Evolutionary conservation across 2,113 vertebrate genomes (phyloP).

Genomic region (Sprattus sprattus): DNA sequence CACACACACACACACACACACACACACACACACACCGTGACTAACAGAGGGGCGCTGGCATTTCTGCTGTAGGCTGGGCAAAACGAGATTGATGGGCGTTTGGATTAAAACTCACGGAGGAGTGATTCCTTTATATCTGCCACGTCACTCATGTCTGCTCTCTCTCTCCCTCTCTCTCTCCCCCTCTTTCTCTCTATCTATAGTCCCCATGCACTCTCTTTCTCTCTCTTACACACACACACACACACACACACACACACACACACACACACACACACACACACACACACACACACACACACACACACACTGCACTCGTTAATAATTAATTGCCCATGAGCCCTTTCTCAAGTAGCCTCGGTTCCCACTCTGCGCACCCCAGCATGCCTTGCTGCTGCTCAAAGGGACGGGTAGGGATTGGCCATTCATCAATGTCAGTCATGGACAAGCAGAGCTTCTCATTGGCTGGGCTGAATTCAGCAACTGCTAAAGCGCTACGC

Average conservation of each 20-base stretch:
- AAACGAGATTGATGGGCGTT: not conserved
- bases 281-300: not conserved
- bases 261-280: not conserved
- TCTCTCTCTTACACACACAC: not conserved
- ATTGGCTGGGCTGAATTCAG: not conserved
- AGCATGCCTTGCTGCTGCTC: not conserved
- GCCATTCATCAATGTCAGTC: not conserved
- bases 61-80: not conserved
- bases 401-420: not conserved
- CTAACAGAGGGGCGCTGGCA: not conserved
- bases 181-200: too few species aligned
- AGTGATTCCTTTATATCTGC: not conserved
- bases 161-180: not conserved
- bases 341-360: not conserved
- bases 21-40: too few species aligned
- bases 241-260: not conserved
- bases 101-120: constrained; percentile 5
- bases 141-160: not conserved
- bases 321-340: not conserved
- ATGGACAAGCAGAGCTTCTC: not conserved
- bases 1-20: too few species aligned
- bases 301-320: not conserved
- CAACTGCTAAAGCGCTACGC: not conserved
- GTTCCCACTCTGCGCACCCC: not conserved
- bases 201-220: too few species aligned